Conservation (phyloP, 2,113 vertebrate genomes). For the Crotalus tigris region DNA sequence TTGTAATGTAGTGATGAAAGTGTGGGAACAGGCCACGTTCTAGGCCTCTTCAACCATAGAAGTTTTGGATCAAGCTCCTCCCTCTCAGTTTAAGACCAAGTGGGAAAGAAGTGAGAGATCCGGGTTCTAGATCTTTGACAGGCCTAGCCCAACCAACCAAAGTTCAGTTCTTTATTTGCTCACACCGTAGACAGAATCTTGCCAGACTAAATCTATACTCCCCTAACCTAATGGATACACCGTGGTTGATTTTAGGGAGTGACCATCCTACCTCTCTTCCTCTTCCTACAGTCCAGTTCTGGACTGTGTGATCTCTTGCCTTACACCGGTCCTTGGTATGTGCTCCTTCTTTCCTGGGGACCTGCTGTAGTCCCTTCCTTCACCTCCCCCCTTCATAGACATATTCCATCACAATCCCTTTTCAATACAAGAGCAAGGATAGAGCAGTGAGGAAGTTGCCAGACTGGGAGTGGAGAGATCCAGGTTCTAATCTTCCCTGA, state of each 20-base stretch:
- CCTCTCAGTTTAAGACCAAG: neutral
- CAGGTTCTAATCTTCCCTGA: neutral
- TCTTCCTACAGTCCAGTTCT: neutral
- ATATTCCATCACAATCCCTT: neutral
- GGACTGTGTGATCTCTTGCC: neutral
- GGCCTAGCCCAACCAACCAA: neutral
- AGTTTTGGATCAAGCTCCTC: neutral
- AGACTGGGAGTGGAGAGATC: neutral
- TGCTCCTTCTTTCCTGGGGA: neutral
- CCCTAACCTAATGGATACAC: neutral
- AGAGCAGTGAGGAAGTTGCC: neutral
- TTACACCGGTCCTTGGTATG: neutral
- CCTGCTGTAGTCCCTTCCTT: neutral
- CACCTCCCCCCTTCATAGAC: neutral
- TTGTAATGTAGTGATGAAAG: neutral
- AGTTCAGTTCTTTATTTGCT: neutral
- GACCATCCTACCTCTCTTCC: neutral
- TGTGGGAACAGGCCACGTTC: neutral
- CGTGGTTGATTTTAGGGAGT: neutral
- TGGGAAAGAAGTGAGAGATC: neutral
- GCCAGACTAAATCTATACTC: neutral
- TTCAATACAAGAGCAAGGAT: neutral
- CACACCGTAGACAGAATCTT: neutral
- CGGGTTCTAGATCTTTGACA: neutral
- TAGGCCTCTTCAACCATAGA: neutral